Conservation (phyloP, 2,888 invertebrate species). For the Eupithecia pulchellata region DNA sequence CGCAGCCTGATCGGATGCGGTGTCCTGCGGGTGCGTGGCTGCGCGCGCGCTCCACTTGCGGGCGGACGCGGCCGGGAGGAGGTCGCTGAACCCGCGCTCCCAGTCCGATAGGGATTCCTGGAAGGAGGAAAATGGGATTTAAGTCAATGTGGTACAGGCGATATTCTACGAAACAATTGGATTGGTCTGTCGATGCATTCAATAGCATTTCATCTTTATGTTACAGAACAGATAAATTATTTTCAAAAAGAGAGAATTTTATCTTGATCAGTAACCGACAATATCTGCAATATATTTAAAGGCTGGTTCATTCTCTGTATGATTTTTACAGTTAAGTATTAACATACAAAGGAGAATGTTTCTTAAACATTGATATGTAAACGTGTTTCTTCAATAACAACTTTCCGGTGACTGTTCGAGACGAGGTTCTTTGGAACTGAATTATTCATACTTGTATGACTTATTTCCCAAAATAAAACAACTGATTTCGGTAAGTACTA, state of each 20-base stretch:
- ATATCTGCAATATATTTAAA: background rate
- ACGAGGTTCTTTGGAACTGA: background rate
- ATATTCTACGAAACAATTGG: background rate
- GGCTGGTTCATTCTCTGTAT: background rate
- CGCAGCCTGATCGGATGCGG: conserved; percentile 64
- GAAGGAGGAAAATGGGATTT: conserved; percentile 38
- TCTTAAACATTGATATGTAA: conserved; percentile 6
- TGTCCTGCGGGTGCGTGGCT: conserved; percentile 72
- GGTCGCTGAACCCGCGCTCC: conserved; percentile 66
- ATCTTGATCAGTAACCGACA: background rate
- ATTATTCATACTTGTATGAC: background rate
- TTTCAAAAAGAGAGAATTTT: background rate
- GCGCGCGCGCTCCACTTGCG: conserved; percentile 76
- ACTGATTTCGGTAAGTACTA: background rate
- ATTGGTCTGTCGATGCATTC: background rate
- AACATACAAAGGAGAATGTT: background rate
- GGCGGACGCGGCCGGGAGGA: conserved; percentile 58
- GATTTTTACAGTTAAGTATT: background rate
- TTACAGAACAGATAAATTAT: background rate
- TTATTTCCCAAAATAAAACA: background rate
- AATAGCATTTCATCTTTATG: background rate
- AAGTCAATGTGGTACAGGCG: background rate
- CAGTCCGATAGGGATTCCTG: conserved; percentile 77
- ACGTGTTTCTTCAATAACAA: conserved; percentile 8
- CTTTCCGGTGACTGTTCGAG: background rate